Conservation (phyloP, 2,888 invertebrate genomes). For the Chloromyia formosa region DNA sequence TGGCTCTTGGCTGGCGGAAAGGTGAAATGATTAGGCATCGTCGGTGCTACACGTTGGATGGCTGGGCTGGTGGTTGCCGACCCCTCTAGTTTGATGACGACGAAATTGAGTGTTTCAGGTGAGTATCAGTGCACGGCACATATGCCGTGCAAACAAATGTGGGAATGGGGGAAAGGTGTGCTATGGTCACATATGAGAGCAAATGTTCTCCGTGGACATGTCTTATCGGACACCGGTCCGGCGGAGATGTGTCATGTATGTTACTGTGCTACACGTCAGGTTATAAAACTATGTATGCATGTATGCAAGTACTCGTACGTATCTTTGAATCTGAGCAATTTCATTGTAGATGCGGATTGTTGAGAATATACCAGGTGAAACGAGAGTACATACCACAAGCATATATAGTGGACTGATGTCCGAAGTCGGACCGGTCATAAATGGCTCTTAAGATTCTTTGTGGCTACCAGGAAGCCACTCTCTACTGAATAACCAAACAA, state of each 20-base stretch:
- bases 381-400: too few species aligned
- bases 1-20: constrained; percentile 11
- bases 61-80: background rate
- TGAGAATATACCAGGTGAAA: background rate
- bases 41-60: background rate
- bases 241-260: constrained; percentile 21
- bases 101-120: constrained; percentile 3
- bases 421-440: background rate
- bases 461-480: background rate
- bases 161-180: too few species aligned
- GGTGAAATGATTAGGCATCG: constrained; percentile 23
- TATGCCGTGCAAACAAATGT: too few species aligned
- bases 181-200: too few species aligned
- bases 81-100: constrained; percentile 11
- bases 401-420: too few species aligned
- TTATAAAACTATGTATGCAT: too few species aligned
- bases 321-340: too few species aligned
- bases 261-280: constrained; percentile 2
- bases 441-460: constrained; percentile 6
- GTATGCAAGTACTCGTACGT: too few species aligned
- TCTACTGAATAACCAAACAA: too few species aligned
- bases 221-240: constrained; percentile 30
- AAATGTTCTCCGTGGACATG: too few species aligned
- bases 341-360: background rate
- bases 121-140: too few species aligned